Percentiles rank a stretch among this genome's conserved stretches.
These are phyloP conservation scores for Aplidium turbinatum DNA, from an alignment of 23 tunicate genomes.

Conservation along the genomic window DNA sequence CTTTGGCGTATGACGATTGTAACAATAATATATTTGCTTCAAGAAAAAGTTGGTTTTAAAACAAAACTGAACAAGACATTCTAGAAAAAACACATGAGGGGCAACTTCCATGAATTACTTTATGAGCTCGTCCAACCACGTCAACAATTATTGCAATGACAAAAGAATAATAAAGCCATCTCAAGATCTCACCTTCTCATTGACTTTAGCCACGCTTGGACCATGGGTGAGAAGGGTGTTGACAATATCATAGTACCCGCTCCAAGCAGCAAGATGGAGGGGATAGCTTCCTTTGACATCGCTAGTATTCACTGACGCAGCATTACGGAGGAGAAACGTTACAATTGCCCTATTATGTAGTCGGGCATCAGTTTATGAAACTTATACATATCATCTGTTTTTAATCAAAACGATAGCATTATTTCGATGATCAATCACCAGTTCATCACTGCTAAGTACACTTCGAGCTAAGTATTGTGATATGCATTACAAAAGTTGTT, in stretches of 20 bases:
- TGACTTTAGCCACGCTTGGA: constrained; percentile 74
- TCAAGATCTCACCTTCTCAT: constrained; percentile 57
- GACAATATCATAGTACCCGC: constrained; percentile 58
- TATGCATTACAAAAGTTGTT: too few species aligned
- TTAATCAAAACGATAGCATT: background rate
- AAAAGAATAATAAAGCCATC: background rate
- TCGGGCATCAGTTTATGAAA: background rate
- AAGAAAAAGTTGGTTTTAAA: too few species aligned
- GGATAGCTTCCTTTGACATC: constrained; percentile 74
- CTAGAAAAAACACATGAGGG: too few species aligned
- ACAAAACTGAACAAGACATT: too few species aligned
- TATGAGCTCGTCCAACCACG: too few species aligned
- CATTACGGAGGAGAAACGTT: constrained; percentile 34
- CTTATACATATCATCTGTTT: background rate
- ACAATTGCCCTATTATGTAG: constrained; percentile 42
- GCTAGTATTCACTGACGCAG: constrained; percentile 47
- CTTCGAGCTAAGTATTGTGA: too few species aligned
- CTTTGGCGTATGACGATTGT: too few species aligned
- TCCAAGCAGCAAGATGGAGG: constrained; percentile 88
- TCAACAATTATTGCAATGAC: background rate
- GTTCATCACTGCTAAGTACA: too few species aligned
- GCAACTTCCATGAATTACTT: too few species aligned
- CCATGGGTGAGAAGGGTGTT: constrained; percentile 53
- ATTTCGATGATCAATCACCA: too few species aligned
- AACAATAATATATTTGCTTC: too few species aligned